Base-by-base conservation (phyloP, 2,797 vertebrate species). In the Molossus molossus region DNA sequence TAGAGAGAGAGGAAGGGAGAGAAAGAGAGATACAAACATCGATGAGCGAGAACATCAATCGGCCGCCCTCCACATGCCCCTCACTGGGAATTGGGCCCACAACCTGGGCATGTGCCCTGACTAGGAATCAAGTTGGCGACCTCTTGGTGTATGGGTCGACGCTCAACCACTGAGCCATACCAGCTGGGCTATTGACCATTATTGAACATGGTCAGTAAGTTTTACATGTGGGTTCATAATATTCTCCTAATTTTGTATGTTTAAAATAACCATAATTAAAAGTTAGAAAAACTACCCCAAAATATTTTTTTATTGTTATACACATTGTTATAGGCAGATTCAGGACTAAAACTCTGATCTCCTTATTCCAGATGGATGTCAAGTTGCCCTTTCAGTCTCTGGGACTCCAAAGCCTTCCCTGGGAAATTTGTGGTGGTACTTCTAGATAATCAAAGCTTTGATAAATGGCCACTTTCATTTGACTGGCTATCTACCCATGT, bases 211-310 rank as follows among this genome's bases (percentile, higher is more conserved):
- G 9, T 83, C 53, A 93, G 27, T 72, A 77, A 82, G 57, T 72
- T 90, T 48, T 94, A 89, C 33, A 69, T 79, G 29, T 86, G 58
- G 53, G 40, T 92, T 94, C 67, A 89, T 95, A 62, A 86, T 88
- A 75, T 77, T 76, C 18, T 94, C 48, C 55, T 29, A 60, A 15
- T 94, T 95, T 90, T 87, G 25, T 90, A 65, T 75, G 50, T 91
- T 92, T 82, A 72, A 94, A 92, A 92, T 91, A 79, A 75, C n/a
- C 5, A 15, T 75, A 92, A 91, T 86, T 87, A 75, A 95, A 94
- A 82, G 21, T 77, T 85, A 33, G 23, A 64, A 62, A 89, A 76
- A 29, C 62, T 58, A 69, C 17, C 62, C 75, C 65, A 33, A 64
- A 83, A 37, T 89, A 60, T 5, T 64, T 94, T 90, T 93, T 92